Conservation (phyloP, 2,888 invertebrate genomes). For the Pollenia amentaria region DNA sequence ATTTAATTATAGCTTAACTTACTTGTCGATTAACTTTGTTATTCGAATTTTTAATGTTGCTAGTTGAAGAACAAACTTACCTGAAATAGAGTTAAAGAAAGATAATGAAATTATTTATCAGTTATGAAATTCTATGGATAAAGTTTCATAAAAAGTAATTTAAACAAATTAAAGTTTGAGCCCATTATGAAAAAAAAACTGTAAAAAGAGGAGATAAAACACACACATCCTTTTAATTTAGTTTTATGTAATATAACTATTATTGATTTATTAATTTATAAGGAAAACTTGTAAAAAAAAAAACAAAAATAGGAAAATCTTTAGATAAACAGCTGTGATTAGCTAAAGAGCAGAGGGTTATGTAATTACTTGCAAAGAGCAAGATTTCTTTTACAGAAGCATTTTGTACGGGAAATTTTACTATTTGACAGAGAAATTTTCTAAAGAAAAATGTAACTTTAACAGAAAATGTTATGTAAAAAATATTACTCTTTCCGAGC, state of each 20-base stretch:
- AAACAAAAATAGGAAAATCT: constrained; percentile 29
- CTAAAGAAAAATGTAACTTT: too few species aligned
- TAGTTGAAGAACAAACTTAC: constrained; percentile 61
- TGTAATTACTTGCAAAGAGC: background rate
- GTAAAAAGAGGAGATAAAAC: constrained; percentile 9
- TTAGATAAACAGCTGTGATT: background rate
- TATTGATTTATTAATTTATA: constrained; percentile 59
- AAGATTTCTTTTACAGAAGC: background rate
- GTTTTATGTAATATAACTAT: constrained; percentile 59
- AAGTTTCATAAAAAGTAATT: constrained; percentile 68
- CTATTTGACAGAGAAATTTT: background rate
- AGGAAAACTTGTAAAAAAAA: constrained; percentile 43
- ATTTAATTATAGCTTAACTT: too few species aligned
- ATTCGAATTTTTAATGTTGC: constrained; percentile 12
- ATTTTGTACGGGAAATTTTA: background rate
- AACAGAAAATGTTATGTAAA: too few species aligned
- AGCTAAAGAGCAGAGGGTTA: background rate
- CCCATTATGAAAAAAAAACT: background rate
- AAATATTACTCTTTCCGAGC: too few species aligned
- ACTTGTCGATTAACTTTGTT: constrained; percentile 3
- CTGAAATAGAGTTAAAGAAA: constrained; percentile 47
- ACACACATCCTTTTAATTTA: constrained; percentile 47
- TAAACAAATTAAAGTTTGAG: constrained; percentile 65
- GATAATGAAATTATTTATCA: constrained; percentile 62
- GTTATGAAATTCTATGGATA: constrained; percentile 57